Conservation (phyloP, 2,888 invertebrate species). For the Diploptera punctata region DNA sequence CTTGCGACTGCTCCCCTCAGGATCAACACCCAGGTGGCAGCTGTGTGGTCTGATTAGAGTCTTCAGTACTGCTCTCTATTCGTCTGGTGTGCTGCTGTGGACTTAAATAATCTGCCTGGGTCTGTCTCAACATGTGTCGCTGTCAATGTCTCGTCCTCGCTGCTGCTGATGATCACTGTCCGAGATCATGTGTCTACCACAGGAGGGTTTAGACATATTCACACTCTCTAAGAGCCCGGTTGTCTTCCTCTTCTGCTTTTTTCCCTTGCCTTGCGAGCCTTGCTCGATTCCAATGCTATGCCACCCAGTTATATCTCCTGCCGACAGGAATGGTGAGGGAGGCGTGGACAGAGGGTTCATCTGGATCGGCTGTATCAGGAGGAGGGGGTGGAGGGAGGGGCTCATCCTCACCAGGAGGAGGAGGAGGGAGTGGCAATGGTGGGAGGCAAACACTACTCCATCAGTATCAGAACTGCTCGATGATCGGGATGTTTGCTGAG, state of each 20-base stretch:
- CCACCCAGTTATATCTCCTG: constrained; percentile 71
- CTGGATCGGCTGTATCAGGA: constrained; percentile 50
- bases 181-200: constrained; percentile 12
- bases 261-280: constrained; percentile 53
- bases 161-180: constrained; percentile 86
- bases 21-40: constrained; percentile 34
- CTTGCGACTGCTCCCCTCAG: constrained; percentile 49
- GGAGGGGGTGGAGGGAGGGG: constrained; percentile 56
- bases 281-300: constrained; percentile 65
- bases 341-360: constrained; percentile 69
- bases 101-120: constrained; percentile 12
- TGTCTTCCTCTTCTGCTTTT: constrained; percentile 45
- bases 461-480: constrained; percentile 37
- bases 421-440: constrained; percentile 48
- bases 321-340: constrained; percentile 78
- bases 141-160: constrained; percentile 80
- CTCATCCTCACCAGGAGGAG: constrained; percentile 52
- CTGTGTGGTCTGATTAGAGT: constrained; percentile 11
- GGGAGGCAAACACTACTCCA: constrained; percentile 10
- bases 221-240: constrained; percentile 39
- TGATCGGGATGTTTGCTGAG: constrained; percentile 66
- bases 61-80: constrained; percentile 27
- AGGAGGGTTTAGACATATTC: constrained; percentile 4
- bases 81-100: constrained; percentile 9
- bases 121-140: constrained; percentile 55